Percentiles rank a stretch among this genome's conserved stretches.
Conservation (phyloP, 1,140 invertebrate genomes). For the Apis laboriosa region DNA sequence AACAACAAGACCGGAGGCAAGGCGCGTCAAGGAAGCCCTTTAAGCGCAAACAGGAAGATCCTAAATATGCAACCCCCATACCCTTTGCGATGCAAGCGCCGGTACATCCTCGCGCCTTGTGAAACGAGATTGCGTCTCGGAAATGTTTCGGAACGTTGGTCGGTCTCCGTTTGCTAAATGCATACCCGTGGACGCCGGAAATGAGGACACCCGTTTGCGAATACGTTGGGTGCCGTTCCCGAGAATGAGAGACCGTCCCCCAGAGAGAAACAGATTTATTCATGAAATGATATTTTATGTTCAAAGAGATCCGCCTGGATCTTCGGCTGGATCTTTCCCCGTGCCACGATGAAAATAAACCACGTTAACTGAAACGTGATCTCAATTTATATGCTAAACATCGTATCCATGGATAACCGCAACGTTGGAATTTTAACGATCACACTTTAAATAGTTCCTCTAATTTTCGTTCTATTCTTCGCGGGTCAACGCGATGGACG, state of each 20-base stretch:
- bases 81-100: not conserved
- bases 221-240: conserved; percentile 15
- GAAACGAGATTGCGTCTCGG: conserved; percentile 42
- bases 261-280: conserved; percentile 12
- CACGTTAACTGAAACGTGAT: not conserved
- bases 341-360: not conserved
- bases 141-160: conserved; percentile 36
- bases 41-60: conserved; percentile 57
- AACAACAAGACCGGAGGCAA: conserved; percentile 28
- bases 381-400: conserved; percentile 16
- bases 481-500: too few relatives aligned
- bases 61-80: conserved; percentile 57
- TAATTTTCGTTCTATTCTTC: not conserved
- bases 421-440: too few relatives aligned
- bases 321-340: not conserved
- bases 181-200: conserved; percentile 27
- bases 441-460: not conserved
- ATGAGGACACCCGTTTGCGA: conserved; percentile 36
- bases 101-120: conserved; percentile 33
- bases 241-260: not conserved
- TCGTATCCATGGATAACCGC: not conserved
- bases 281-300: conserved; percentile 31
- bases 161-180: conserved; percentile 41
- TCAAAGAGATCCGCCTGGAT: conserved; percentile 6
- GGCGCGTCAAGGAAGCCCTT: conserved; percentile 33